These are phyloP conservation scores for Homalodisca vitripennis DNA, from an alignment of 1,140 invertebrate genomes.

Conservation along the genomic window DNA sequence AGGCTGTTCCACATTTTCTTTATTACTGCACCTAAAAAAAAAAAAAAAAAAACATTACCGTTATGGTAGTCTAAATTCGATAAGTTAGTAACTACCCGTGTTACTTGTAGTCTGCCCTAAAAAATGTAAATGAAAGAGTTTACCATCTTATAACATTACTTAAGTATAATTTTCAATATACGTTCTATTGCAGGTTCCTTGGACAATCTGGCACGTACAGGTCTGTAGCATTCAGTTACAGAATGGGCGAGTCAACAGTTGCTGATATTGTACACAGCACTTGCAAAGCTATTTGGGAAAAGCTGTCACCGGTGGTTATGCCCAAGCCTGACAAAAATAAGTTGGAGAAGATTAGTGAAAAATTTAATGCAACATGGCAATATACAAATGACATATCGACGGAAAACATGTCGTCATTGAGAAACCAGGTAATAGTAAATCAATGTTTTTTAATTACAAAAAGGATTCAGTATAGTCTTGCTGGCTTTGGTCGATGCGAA, in stretches of 20 bases:
- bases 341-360: slow-evolving; percentile 25
- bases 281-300: slow-evolving; percentile 34
- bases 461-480: slow-evolving; percentile 48
- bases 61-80: slow-evolving; percentile 17
- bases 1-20: slow-evolving; percentile 35
- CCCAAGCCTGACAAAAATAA: slow-evolving; percentile 29
- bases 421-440: slow-evolving; percentile 46
- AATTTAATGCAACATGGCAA: slow-evolving; percentile 34
- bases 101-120: neutral
- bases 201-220: slow-evolving; percentile 31
- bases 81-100: neutral
- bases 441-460: slow-evolving; percentile 51
- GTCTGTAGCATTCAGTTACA: slow-evolving; percentile 31
- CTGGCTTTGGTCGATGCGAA: slow-evolving; percentile 49
- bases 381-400: slow-evolving; percentile 37
- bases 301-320: slow-evolving; percentile 36
- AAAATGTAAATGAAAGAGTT: neutral
- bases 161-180: slow-evolving; percentile 30
- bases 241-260: slow-evolving; percentile 36
- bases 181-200: no score
- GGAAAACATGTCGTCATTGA: slow-evolving; percentile 50
- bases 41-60: slow-evolving; percentile 24
- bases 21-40: slow-evolving; percentile 26
- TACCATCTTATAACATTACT: slow-evolving; percentile 15
- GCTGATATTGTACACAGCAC: slow-evolving; percentile 35